A percentile compares a stretch with the other conserved stretches of the same genome.
Evolutionary conservation across 2,113 vertebrate genomes (phyloP).

Genomic region (Myotis davidii): DNA sequence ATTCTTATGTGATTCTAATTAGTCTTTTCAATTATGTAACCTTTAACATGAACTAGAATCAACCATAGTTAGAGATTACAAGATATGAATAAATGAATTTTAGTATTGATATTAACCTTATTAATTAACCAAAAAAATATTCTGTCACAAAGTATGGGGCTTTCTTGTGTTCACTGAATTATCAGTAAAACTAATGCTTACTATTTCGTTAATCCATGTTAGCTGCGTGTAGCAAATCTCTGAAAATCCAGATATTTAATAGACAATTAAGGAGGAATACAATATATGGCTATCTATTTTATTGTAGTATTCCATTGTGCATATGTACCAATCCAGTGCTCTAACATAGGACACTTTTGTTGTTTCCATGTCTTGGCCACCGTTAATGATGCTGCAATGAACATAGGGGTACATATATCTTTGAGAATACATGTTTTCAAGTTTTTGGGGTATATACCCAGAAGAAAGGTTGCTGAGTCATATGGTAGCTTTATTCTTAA

Average conservation of each 20-base stretch:
- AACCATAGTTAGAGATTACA: neutral
- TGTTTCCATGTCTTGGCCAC: too few relatives aligned
- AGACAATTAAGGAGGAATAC: neutral
- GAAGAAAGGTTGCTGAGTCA: too few relatives aligned
- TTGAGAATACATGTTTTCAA: too few relatives aligned
- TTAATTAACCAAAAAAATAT: constrained; percentile 48
- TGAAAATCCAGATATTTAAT: neutral
- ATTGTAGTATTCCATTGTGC: too few relatives aligned
- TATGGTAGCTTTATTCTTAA: too few relatives aligned
- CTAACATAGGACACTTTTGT: too few relatives aligned
- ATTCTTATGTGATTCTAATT: constrained; percentile 51
- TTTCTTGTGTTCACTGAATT: neutral
- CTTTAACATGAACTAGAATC: constrained; percentile 49
- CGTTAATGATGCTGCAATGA: too few relatives aligned
- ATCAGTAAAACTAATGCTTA: neutral
- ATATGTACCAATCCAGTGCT: too few relatives aligned
- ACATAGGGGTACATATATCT: too few relatives aligned
- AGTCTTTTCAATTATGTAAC: neutral
- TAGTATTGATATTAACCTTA: neutral
- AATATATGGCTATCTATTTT: neutral
- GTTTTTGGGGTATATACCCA: too few relatives aligned
- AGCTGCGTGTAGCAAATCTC: neutral
- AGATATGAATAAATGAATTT: constrained; percentile 13
- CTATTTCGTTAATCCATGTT: neutral
- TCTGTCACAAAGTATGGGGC: neutral